Conservation (phyloP, 2,113 vertebrate genomes). For the Semicossyphus pulcher region DNA sequence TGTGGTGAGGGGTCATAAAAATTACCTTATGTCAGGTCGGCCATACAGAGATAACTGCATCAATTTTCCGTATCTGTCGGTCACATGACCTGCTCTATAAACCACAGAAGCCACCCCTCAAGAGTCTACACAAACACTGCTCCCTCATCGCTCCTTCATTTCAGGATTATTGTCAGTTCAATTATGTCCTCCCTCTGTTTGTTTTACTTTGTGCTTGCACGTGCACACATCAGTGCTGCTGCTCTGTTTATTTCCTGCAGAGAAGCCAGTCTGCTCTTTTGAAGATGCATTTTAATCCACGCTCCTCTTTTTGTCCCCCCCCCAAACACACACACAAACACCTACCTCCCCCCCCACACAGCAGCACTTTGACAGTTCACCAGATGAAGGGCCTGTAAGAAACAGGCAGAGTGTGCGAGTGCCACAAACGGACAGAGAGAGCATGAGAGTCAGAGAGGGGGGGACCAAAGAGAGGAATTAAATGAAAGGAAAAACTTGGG, state of each 20-base stretch:
- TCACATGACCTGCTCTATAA: neutral
- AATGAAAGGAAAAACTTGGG: constrained; percentile 41
- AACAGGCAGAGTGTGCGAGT: constrained; percentile 10
- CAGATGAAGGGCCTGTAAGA: constrained; percentile 43
- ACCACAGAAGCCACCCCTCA: constrained; percentile 15
- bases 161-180: constrained; percentile 64
- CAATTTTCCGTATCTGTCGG: neutral
- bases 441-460: constrained; percentile 15
- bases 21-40: no score
- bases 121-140: constrained; percentile 8
- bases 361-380: constrained; percentile 41
- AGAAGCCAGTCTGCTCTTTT: constrained; percentile 63
- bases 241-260: constrained; percentile 56
- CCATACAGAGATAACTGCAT: no score
- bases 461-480: constrained; percentile 38
- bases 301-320: neutral
- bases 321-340: constrained; percentile 9
- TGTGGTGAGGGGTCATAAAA: no score
- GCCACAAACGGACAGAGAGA: constrained; percentile 33
- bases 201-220: constrained; percentile 30
- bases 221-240: constrained; percentile 13
- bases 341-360: neutral
- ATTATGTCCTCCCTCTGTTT: constrained; percentile 57
- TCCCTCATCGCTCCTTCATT: constrained; percentile 36
- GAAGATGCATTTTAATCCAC: constrained; percentile 73